phyloP scores from a whole-genome alignment of 2,888 invertebrate species.

The Spisula subtruncata region DNA sequence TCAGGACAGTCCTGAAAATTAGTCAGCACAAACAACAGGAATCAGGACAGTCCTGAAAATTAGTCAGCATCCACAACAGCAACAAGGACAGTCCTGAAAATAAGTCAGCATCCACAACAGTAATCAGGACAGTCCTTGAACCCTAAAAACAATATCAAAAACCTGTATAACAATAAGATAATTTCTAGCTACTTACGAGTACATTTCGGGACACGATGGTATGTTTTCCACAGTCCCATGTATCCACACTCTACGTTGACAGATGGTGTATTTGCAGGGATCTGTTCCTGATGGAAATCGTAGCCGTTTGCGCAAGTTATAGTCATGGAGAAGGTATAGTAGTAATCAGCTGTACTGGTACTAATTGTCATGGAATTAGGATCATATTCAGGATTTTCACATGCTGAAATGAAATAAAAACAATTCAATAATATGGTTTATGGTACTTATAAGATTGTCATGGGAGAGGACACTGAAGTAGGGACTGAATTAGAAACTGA shows the following conservation, averaged over 20 bases:
- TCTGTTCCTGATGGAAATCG: slow-evolving; percentile 74
- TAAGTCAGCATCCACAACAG: too few relatives aligned
- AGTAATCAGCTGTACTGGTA: slow-evolving; percentile 6
- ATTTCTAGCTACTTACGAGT: slow-evolving; percentile 56
- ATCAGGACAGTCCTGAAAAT: too few relatives aligned
- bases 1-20: too few relatives aligned
- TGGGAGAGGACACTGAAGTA: too few relatives aligned
- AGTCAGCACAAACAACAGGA: too few relatives aligned
- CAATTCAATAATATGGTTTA: neutral
- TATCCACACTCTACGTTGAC: slow-evolving; percentile 72
- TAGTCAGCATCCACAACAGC: too few relatives aligned
- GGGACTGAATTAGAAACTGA: too few relatives aligned
- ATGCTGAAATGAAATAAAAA: slow-evolving; percentile 72
- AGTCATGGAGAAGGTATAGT: slow-evolving; percentile 69
- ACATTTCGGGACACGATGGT: slow-evolving; percentile 59
- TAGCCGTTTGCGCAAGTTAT: slow-evolving; percentile 78
- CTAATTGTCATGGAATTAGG: slow-evolving; percentile 46
- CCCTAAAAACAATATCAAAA: too few relatives aligned
- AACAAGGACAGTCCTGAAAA: too few relatives aligned
- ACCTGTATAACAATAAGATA: too few relatives aligned
- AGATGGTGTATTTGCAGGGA: slow-evolving; percentile 22
- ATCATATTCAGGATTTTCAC: slow-evolving; percentile 75
- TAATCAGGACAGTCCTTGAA: too few relatives aligned
- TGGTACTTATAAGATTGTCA: too few relatives aligned
- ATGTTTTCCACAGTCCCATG: slow-evolving; percentile 77